phyloP scores from a whole-genome alignment of 92 coral and sea anemone species.

The Epizoanthus scotinus region DNA sequence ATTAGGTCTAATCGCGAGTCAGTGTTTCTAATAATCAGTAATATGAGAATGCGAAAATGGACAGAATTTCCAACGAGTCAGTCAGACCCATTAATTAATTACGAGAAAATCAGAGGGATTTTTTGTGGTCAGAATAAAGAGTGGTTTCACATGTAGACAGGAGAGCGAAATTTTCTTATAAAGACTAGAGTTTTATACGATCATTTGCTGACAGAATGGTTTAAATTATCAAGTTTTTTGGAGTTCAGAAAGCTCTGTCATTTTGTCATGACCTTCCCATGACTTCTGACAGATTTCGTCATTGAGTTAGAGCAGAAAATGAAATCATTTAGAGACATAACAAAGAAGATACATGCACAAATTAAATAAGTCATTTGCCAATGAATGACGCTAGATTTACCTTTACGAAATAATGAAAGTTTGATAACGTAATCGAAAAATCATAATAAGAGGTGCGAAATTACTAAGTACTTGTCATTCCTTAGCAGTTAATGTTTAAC shows the following conservation, averaged over 20 bases:
- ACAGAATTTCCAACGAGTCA: constrained; percentile 33
- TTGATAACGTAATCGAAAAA: constrained; percentile 50
- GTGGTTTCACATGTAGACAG: neutral
- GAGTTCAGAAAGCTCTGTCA: neutral
- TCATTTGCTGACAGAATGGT: neutral
- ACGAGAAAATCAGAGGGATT: constrained; percentile 23
- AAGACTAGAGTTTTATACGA: neutral
- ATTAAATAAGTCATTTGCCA: constrained; percentile 92
- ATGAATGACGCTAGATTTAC: constrained; percentile 58
- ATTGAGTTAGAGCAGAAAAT: constrained; percentile 34
- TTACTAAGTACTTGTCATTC: constrained; percentile 37
- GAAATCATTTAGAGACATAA: constrained; percentile 84
- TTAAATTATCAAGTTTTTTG: neutral
- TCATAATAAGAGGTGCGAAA: constrained; percentile 36
- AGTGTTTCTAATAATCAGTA: constrained; percentile 59
- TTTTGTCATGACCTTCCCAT: neutral
- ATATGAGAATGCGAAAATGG: constrained; percentile 28
- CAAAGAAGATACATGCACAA: constrained; percentile 80
- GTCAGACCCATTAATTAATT: constrained; percentile 39
- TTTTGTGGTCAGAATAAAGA: constrained; percentile 21
- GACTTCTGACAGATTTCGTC: constrained; percentile 28
- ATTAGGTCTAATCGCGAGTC: constrained; percentile 67
- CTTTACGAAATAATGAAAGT: constrained; percentile 51
- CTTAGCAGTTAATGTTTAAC: neutral
- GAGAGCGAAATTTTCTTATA: neutral